Base-by-base conservation (phyloP, 2,888 invertebrate genomes). In the Drosophila basisetae region DNA sequence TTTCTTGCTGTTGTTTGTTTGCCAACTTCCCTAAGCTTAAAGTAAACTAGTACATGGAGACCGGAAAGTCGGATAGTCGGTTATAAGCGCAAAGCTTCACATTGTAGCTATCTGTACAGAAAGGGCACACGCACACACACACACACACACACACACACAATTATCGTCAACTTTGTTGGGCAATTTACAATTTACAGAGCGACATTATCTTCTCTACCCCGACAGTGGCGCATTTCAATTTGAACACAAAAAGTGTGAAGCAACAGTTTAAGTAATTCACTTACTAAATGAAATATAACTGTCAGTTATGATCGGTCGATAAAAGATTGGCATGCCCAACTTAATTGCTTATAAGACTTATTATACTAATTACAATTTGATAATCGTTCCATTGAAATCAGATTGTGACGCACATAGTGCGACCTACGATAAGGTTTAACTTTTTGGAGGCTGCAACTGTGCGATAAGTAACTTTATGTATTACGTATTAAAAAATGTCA, bases 41-140 rank as follows among this genome's bases (percentile, higher is more conserved):
- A 50, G 62, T 50, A 55, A 78, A 53, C 62, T 28, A 16, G 37
- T 30, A 22, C 39, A 56, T 22, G 22, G 60, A 41, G 62, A 76
- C 72, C 78, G 80, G 72, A 80, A 80, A 72, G 65, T 78, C 78
- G 80, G 77, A 80, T 72, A 72, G 65, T 73, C 33, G 33, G 33
- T 50, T 65, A 37, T 39, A 35, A 35, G 41, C 35, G 52, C 18
- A 65, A 61, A 61, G 53, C 63, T 64, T 49, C 41, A 61, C n/a
- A 47, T n/a, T 63, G 55, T 28, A 16, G 53, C 59, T 59, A 63
- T 73, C 35, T 68, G 16, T 1, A 49, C 49, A 53, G 28, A n/a
- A 62, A 39, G 47, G 41, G n/a, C 47, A 25, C 13, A 5, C 5
- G n/a, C 16, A 39, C 3, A 18, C 10, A 37, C 47, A 50, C 22